Evolutionary conservation across 2,113 vertebrate genomes (phyloP).

Genomic region (Murina feae): DNA sequence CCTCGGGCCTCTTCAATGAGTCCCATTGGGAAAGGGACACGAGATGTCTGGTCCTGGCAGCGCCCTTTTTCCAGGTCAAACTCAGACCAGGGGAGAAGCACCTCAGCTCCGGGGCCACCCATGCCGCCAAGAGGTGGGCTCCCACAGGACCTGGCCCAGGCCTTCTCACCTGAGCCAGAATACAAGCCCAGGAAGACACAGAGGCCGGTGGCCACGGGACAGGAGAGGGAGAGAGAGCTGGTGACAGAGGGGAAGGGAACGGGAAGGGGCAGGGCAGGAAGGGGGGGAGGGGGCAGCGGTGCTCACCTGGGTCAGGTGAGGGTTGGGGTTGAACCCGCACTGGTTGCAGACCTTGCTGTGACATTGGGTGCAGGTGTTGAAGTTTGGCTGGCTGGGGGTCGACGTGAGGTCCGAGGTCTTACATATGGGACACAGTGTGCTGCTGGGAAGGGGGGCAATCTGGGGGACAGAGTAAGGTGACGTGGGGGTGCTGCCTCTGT

Average conservation of each 20-base stretch:
- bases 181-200: not conserved
- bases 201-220: not conserved
- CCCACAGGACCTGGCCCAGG: not conserved
- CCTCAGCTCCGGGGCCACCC: not conserved
- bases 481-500: constrained; percentile 91
- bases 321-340: constrained; percentile 99
- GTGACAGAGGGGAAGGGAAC: not conserved
- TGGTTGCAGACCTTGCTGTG: constrained; percentile 96
- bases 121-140: not conserved
- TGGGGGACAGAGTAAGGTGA: constrained; percentile 97
- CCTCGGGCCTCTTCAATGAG: not conserved
- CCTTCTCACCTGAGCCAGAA: not conserved
- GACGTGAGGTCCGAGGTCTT: constrained; percentile 96
- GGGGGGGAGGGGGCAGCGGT: not conserved
- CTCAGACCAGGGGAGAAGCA: not conserved
- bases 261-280: not conserved
- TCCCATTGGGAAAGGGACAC: not conserved
- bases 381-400: constrained; percentile 89
- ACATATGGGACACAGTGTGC: constrained; percentile 97
- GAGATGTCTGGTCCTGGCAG: not conserved
- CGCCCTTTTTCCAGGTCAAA: not conserved
- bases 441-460: constrained; percentile 98
- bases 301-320: constrained; percentile 96
- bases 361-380: constrained; percentile 97
- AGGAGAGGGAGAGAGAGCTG: not conserved